These are phyloP conservation scores for Drosophila seguyi DNA, from an alignment of 1,140 invertebrate species.

Conservation along the genomic window DNA sequence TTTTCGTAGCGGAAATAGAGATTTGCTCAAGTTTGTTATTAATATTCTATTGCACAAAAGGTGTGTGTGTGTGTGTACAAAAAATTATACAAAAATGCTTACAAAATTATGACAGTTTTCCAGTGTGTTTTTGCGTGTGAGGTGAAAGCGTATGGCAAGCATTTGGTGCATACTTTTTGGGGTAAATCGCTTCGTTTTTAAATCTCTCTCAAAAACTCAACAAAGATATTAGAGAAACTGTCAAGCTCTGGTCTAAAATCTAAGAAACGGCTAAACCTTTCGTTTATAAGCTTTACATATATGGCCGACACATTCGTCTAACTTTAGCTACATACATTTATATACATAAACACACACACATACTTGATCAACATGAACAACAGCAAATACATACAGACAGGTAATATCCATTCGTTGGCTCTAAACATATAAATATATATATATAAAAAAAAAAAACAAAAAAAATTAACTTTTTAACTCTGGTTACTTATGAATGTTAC, in stretches of 20 bases:
- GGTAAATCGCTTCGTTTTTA: conserved; percentile 1
- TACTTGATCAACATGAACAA: conserved; percentile 48
- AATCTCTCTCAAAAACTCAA: too few species aligned
- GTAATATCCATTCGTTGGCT: conserved; percentile 54
- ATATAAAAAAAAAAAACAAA: conserved; percentile 27
- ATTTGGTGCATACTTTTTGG: conserved; percentile 62
- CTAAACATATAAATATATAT: background rate
- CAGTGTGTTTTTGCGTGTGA: conserved; percentile 4
- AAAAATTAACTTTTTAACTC: conserved; percentile 1
- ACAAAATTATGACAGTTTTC: conserved; percentile 19
- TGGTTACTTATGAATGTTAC: conserved; percentile 22
- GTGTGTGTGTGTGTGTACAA: conserved; percentile 14
- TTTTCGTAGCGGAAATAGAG: conserved; percentile 20
- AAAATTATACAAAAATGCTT: conserved; percentile 43
- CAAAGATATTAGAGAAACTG: too few species aligned
- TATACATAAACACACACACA: conserved; percentile 24
- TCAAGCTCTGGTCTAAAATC: background rate
- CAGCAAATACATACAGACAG: conserved; percentile 31
- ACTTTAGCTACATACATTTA: conserved; percentile 41
- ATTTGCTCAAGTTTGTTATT: conserved; percentile 23
- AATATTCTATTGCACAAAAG: conserved; percentile 39
- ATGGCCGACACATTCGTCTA: conserved; percentile 41
- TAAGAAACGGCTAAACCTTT: conserved; percentile 3
- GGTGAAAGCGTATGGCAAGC: conserved; percentile 36
- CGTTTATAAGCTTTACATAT: conserved; percentile 3